Evolutionary conservation across 2,888 invertebrate genomes (phyloP).

Genomic region (Cataglyphis rosenhaueri): DNA sequence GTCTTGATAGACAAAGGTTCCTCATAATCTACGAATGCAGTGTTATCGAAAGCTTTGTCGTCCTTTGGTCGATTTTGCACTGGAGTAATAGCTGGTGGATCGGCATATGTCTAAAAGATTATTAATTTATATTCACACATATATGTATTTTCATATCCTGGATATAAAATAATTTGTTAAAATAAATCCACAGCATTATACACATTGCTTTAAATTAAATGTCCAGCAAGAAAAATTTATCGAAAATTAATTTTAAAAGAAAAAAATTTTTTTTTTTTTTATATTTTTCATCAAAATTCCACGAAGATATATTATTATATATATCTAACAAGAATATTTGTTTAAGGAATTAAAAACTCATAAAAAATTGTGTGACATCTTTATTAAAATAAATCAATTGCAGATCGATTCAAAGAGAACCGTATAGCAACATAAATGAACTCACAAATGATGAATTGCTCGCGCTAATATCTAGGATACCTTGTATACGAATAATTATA

Average conservation of each 20-base stretch:
- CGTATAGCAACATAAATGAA: no score
- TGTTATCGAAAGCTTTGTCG: conserved; percentile 89
- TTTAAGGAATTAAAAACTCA: background rate
- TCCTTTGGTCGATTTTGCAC: conserved; percentile 79
- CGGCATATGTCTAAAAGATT: conserved; percentile 80
- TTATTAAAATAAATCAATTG: background rate
- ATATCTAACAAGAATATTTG: background rate
- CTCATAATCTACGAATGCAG: conserved; percentile 93
- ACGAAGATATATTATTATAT: no score
- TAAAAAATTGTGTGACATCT: background rate
- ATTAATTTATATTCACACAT: conserved; percentile 63
- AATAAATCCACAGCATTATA: background rate
- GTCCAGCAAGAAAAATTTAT: background rate
- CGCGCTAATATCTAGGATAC: background rate
- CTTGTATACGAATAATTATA: conserved; percentile 1
- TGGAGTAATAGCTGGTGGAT: conserved; percentile 80
- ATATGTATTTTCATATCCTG: conserved; percentile 37
- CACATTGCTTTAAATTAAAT: background rate
- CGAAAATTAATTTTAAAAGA: no score
- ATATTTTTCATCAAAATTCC: background rate
- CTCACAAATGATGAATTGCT: background rate
- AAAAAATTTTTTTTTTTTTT: no score
- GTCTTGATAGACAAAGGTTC: conserved; percentile 91
- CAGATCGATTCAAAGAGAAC: background rate
- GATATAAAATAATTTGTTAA: background rate